Base-by-base conservation (phyloP, 2,797 vertebrate genomes). In the Acrocephalus scirpaceus region DNA sequence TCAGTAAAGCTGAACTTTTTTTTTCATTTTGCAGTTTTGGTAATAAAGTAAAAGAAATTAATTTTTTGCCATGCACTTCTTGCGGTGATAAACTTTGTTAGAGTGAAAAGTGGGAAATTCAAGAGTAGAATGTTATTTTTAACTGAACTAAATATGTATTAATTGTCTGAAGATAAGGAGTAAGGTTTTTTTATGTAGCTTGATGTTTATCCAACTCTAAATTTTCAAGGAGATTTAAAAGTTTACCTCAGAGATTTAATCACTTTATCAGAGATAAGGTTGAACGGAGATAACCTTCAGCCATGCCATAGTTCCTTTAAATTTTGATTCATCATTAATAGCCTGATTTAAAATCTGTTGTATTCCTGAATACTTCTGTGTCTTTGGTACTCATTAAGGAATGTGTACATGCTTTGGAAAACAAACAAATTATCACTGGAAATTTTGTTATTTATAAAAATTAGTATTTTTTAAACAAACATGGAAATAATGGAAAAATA, bases 191-290 rank as follows among this genome's bases (percentile, higher is more conserved):
- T 66, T 25, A 76, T 23, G 19, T 47, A 60, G 22, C 50, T 86
- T 82, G 60, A 12, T 66, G 19, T 42, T 30, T 29, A 82, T 44
- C 19, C 27, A 75, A 65, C 21, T 88, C 20, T 44, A 76, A 50
- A 47, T 69, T 76, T 93, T 85, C 69, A 87, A 80, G 26, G 42
- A 87, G 32, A 79, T 77, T 89, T 86, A 61, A 61, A 42, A 91
- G 40, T 84, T 95, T 84, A 51, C 80, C 22, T 83, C 72, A 91
- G 50, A 92, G 50, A 89, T 92, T 91, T 83, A 95, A 96, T 65
- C 54, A 69, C 30, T 61, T 94, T 77, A 61, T 74, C 42, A 84
- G 54, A 93, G 73, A 75, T 64, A 81, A 60, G 32, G 32, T 16
- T 95, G 64, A 69, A 32, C 61, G 7, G 25, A 84, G 47, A 78